Evolutionary conservation across 2,888 invertebrate species (phyloP).

Genomic region (Watsonalla cultraria): DNA sequence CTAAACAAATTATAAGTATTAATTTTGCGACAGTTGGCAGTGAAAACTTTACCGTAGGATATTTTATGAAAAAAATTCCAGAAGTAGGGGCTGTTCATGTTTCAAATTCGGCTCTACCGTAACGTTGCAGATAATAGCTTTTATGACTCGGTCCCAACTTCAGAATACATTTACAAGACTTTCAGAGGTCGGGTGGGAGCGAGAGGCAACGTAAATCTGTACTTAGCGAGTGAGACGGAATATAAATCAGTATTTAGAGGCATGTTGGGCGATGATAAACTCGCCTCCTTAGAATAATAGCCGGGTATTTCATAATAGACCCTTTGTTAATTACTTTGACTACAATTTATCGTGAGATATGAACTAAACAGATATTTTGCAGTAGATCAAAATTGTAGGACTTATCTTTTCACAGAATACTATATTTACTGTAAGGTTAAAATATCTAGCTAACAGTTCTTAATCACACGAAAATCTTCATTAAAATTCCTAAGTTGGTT

Average conservation of each 20-base stretch:
- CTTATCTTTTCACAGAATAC: too few relatives aligned
- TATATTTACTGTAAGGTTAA: too few relatives aligned
- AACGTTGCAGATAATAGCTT: slow-evolving; percentile 30
- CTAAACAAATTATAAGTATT: too few relatives aligned
- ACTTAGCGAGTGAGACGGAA: background rate
- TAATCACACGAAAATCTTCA: too few relatives aligned
- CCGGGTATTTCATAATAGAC: background rate
- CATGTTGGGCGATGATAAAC: background rate
- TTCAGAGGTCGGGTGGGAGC: background rate
- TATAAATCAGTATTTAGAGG: background rate
- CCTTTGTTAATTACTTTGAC: background rate
- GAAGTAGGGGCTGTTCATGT: slow-evolving; percentile 8
- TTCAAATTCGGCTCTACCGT: slow-evolving; percentile 17
- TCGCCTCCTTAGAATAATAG: background rate
- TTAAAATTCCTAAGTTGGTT: too few relatives aligned
- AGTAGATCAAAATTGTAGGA: too few relatives aligned
- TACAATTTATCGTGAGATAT: background rate
- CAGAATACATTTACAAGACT: slow-evolving; percentile 16
- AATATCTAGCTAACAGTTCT: too few relatives aligned
- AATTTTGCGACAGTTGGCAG: too few relatives aligned
- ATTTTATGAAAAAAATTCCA: background rate
- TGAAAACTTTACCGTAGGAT: too few relatives aligned
- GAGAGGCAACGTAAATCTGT: background rate
- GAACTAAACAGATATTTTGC: background rate
- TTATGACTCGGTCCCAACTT: slow-evolving; percentile 25